These are phyloP conservation scores for Lysiphlebus fabarum DNA, from an alignment of 1,140 invertebrate genomes.

Conservation along the genomic window DNA sequence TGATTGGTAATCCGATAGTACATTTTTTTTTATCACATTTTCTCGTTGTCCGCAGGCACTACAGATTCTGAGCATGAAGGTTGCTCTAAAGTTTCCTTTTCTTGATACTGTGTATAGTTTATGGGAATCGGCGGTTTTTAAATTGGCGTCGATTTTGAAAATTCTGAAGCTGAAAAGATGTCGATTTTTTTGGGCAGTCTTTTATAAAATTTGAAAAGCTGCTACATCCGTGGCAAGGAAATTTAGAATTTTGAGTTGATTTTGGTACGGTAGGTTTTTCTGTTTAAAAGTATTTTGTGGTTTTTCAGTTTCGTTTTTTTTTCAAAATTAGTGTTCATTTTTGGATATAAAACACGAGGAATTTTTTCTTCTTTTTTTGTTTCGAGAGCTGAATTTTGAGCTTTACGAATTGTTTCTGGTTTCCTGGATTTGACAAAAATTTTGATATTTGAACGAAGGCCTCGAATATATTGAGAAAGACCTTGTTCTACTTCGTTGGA, in stretches of 20 bases:
- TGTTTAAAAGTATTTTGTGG: too few relatives aligned
- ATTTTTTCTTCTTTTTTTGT: conserved; percentile 13
- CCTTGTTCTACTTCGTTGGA: conserved; percentile 12
- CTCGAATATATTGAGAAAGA: conserved; percentile 1
- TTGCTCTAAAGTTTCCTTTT: conserved; percentile 14
- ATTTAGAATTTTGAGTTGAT: too few relatives aligned
- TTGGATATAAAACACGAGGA: background rate
- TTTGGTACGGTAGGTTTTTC: too few relatives aligned
- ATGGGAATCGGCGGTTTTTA: conserved; percentile 2
- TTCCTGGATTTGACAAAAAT: conserved; percentile 16
- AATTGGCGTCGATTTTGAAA: background rate
- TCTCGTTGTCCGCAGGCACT: conserved; percentile 10
- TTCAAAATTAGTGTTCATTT: too few relatives aligned
- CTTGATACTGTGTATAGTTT: conserved; percentile 15
- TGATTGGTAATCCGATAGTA: background rate
- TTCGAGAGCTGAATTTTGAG: conserved; percentile 15
- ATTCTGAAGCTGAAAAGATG: background rate
- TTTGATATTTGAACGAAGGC: conserved; percentile 12
- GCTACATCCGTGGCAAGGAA: background rate
- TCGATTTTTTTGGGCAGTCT: conserved; percentile 1
- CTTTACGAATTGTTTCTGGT: conserved; percentile 5
- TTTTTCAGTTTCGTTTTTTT: too few relatives aligned
- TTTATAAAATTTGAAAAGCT: conserved; percentile 13
- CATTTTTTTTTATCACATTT: conserved; percentile 17
- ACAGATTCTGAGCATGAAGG: conserved; percentile 9